A percentile compares a stretch with the other conserved stretches of the same genome.
phyloP scores from a whole-genome alignment of 2,113 vertebrate genomes.

The Centrocercus urophasianus region DNA sequence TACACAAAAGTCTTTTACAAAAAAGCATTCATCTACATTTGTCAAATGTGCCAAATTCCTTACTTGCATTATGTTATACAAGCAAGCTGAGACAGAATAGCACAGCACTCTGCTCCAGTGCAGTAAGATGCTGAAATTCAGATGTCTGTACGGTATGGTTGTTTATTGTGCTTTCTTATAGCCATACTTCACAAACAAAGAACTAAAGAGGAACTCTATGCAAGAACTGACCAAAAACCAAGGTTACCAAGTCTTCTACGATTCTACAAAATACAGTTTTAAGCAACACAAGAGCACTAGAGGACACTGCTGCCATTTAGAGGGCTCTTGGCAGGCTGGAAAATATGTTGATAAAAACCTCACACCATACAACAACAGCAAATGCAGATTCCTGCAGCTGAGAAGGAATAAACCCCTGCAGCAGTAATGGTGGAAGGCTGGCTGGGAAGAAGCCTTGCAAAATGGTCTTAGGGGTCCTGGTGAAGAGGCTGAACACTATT shows the following conservation, averaged over 20 bases:
- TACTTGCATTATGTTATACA: neutral
- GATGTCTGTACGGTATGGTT: neutral
- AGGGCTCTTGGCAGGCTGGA: neutral
- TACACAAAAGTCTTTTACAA: accelerated
- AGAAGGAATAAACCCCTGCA: neutral
- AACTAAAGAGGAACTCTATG: neutral
- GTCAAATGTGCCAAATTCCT: neutral
- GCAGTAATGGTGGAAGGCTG: neutral
- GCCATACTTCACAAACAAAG: neutral
- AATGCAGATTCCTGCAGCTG: neutral
- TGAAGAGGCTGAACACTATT: neutral
- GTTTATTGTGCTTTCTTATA: neutral
- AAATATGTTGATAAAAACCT: neutral
- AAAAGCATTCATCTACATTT: neutral
- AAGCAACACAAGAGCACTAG: neutral
- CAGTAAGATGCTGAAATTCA: neutral
- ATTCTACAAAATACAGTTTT: neutral
- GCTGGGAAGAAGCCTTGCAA: neutral
- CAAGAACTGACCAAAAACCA: neutral
- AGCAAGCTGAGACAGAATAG: neutral
- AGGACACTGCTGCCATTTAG: neutral
- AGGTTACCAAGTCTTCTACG: neutral
- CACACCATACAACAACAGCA: neutral
- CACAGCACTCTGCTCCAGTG: neutral
- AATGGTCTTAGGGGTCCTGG: neutral